A percentile compares a stretch with the other conserved stretches of the same genome.
Conservation (phyloP, 2,888 invertebrate species). For the Troilus luridus region DNA sequence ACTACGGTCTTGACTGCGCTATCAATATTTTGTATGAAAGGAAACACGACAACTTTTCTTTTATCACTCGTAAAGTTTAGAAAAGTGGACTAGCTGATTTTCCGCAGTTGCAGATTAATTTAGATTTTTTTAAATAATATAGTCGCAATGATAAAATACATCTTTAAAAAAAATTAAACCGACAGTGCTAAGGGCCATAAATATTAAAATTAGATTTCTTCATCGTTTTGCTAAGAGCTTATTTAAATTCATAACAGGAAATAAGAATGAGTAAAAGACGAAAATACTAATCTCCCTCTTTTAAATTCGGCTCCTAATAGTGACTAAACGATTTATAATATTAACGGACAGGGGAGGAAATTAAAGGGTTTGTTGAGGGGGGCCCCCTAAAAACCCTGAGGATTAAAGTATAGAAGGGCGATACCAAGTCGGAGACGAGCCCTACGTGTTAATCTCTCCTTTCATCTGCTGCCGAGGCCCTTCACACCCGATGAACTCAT, state of each 20-base stretch:
- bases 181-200: not conserved
- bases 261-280: constrained; percentile 42
- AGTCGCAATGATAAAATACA: not conserved
- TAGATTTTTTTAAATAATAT: not conserved
- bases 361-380: not conserved
- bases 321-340: constrained; percentile 42
- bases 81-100: no score
- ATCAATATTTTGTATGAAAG: no score
- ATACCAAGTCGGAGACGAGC: constrained; percentile 41
- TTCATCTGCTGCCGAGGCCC: not conserved
- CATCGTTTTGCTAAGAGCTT: not conserved
- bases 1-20: no score
- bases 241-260: not conserved
- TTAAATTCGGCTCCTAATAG: not conserved
- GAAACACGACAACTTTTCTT: no score
- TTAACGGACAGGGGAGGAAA: constrained; percentile 34
- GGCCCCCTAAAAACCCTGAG: not conserved
- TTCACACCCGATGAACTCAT: constrained; percentile 6
- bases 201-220: not conserved
- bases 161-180: not conserved
- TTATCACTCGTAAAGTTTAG: no score
- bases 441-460: constrained; percentile 38
- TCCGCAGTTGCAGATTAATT: no score
- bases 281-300: constrained; percentile 24
- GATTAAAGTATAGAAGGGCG: constrained; percentile 33